phyloP scores from a whole-genome alignment of 2,888 invertebrate species.

The Ochropleura plecta region DNA sequence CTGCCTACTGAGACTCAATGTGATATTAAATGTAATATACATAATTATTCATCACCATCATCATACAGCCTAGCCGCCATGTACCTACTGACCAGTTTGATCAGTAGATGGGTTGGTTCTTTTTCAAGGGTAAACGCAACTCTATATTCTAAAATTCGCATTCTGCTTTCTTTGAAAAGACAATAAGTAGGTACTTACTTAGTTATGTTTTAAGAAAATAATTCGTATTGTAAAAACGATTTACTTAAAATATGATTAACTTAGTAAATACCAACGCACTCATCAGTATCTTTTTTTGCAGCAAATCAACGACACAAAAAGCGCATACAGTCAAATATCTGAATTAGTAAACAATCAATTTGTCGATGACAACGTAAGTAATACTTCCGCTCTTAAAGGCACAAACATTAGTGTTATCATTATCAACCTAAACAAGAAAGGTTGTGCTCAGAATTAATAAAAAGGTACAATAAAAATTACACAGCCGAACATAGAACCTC shows the following conservation, averaged over 20 bases:
- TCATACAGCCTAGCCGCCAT: neutral
- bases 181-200: neutral
- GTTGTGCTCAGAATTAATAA: neutral
- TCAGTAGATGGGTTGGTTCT: slow-evolving; percentile 2
- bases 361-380: slow-evolving; percentile 84
- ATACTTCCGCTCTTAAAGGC: slow-evolving; percentile 1
- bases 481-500: too few species aligned
- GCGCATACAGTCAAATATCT: slow-evolving; percentile 87
- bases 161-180: neutral
- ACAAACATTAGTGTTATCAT: neutral
- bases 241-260: neutral
- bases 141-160: neutral
- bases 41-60: slow-evolving; percentile 4
- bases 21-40: neutral
- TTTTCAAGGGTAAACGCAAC: slow-evolving; percentile 10
- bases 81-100: neutral
- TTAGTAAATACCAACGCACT: neutral
- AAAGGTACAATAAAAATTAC: neutral
- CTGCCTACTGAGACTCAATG: neutral
- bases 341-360: slow-evolving; percentile 85
- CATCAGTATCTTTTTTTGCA: slow-evolving; percentile 71
- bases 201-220: neutral
- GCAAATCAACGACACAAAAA: slow-evolving; percentile 90
- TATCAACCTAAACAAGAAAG: neutral
- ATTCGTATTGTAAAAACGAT: neutral